These are phyloP conservation scores for Platysternon megacephalum DNA, from an alignment of 2,113 vertebrate species.

Conservation along the genomic window DNA sequence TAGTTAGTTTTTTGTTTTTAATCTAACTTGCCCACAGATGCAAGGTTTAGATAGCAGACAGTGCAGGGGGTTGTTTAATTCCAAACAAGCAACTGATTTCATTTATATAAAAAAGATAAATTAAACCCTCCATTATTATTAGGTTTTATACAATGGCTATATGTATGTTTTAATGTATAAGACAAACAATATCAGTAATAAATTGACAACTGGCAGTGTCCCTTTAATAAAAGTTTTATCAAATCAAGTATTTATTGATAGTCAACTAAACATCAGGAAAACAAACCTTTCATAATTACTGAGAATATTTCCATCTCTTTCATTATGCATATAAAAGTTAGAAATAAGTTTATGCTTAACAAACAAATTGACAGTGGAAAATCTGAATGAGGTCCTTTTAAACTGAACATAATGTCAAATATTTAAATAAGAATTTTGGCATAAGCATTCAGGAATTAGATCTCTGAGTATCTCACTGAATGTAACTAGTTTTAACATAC, in stretches of 20 bases:
- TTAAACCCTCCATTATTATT: neutral
- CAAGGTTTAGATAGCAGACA: neutral
- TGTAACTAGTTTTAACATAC: slow-evolving; percentile 8
- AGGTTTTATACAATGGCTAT: neutral
- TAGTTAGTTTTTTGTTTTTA: neutral
- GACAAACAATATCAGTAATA: neutral
- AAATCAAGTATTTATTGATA: neutral
- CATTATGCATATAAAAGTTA: neutral
- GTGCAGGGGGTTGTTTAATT: neutral
- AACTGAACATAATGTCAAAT: neutral
- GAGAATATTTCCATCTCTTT: slow-evolving; percentile 19
- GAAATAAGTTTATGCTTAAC: neutral
- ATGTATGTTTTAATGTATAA: neutral
- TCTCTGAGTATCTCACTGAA: slow-evolving; percentile 12
- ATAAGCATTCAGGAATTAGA: neutral
- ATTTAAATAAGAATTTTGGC: slow-evolving; percentile 29
- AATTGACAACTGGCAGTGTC: neutral
- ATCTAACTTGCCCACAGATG: neutral
- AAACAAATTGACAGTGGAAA: slow-evolving; percentile 26
- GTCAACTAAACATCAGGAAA: neutral
- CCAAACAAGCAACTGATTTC: neutral
- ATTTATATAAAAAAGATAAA: neutral
- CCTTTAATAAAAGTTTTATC: neutral
- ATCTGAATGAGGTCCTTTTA: neutral
- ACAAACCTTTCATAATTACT: neutral